Conservation (phyloP, 2,113 vertebrate genomes). For the Cyrtonyx montezumae region DNA sequence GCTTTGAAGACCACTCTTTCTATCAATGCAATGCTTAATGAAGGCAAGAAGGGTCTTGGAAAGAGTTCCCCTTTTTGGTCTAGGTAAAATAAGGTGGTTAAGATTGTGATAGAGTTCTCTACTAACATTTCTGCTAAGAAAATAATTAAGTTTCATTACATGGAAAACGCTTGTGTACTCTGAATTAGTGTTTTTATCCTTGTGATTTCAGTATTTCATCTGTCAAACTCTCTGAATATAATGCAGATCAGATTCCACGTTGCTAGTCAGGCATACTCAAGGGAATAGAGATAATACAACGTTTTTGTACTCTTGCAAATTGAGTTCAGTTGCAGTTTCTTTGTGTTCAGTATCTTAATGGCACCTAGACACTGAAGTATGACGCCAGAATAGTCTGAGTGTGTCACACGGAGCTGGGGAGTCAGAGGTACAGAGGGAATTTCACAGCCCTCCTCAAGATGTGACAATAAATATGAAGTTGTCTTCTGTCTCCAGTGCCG, state of each 20-base stretch:
- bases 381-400: background rate
- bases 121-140: background rate
- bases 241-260: background rate
- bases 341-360: background rate
- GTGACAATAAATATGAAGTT: background rate
- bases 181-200: background rate
- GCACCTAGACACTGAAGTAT: background rate
- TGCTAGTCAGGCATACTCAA: background rate
- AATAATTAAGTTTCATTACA: background rate
- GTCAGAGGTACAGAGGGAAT: background rate
- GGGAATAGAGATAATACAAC: background rate
- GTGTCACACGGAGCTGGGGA: background rate
- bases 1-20: background rate
- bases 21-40: background rate
- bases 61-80: background rate
- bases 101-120: background rate
- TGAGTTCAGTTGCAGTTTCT: background rate
- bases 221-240: background rate
- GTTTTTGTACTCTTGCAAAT: background rate
- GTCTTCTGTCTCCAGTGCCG: background rate
- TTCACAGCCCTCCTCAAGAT: background rate
- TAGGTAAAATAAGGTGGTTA: background rate
- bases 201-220: background rate
- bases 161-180: background rate
- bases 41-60: background rate